Conservation (phyloP, 2,888 invertebrate species). For the Cartodere bifasciata region DNA sequence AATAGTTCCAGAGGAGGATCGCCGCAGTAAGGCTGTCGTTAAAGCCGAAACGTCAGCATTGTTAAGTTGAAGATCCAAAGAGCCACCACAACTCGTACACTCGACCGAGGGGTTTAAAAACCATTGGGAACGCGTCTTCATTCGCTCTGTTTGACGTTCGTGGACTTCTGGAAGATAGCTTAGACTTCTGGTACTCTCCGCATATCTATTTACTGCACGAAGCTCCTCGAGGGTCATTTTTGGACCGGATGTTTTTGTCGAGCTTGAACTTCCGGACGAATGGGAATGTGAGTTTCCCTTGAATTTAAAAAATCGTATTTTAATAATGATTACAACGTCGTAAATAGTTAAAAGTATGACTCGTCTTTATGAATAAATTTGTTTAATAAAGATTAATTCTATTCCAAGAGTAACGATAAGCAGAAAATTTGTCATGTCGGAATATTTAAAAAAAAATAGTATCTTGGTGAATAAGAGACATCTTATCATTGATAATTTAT, state of each 20-base stretch:
- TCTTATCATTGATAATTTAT: too few species aligned
- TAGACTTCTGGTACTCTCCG: constrained; percentile 83
- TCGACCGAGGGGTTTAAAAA: constrained; percentile 64
- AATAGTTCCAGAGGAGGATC: constrained; percentile 45
- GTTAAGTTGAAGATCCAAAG: constrained; percentile 35
- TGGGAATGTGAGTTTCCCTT: constrained; percentile 50
- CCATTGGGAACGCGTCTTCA: constrained; percentile 97
- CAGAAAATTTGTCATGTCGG: too few species aligned
- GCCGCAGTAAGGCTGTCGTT: constrained; percentile 33
- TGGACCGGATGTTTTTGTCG: constrained; percentile 50
- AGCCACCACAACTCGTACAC: constrained; percentile 35
- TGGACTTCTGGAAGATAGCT: constrained; percentile 88
- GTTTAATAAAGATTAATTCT: too few species aligned
- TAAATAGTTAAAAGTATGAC: too few species aligned
- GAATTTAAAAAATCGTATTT: too few species aligned
- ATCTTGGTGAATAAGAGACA: too few species aligned
- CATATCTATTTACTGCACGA: constrained; percentile 76
- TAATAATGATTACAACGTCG: too few species aligned
- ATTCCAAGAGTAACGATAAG: too few species aligned
- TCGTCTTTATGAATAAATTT: too few species aligned
- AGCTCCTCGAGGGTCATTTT: constrained; percentile 74
- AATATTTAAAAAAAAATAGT: too few species aligned
- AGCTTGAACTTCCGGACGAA: constrained; percentile 60
- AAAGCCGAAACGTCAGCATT: constrained; percentile 32
- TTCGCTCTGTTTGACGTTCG: constrained; percentile 90